Evolutionary conservation across 2,888 invertebrate genomes (phyloP), one percentile per base, ranked within the genome.

Genomic region (Chirona hameri): DNA sequence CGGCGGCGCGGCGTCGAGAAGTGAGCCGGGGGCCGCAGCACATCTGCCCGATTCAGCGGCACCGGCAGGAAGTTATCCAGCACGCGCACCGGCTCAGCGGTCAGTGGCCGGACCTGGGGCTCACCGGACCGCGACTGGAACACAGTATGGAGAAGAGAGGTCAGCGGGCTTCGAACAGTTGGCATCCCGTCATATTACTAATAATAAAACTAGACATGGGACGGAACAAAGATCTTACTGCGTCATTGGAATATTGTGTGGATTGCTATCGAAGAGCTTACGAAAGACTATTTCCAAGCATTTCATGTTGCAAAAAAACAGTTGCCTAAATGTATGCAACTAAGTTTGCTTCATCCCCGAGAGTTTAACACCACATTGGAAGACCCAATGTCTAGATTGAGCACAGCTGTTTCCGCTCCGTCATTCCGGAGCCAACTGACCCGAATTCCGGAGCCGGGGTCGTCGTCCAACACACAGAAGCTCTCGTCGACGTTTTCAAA

Each of bases 11-110:
- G 93, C 80, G 90, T 88, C 0, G 98, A 97, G 88, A 94, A 98
- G 87, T 93, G 91, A 86, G 93, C 93, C 0, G 98, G 98, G 3
- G 97, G 92, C 86, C 93, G 93, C 12, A 98, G 89, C 21, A 95
- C 91, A 88, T 98, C 97, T 0, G 92, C 91, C 87, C 93, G 93
- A 0, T 93, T 93, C 0, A 92, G 89, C 0, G 97, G 96, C 76
- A 93, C 90, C 3, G 92, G 90, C 88, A 97, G 97, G 88, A 96
- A 94, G 89, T 97, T 94, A 85, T 98, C 97, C 29, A 93, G 90
- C 86, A 97, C 91, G 81, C 91, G 90, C 39, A 93, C 90, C 0
- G 95, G 93, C 15, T 93, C 93, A 0, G 91, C 90, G 0, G 92
- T 92, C 39, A 95, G 89, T 90, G 93, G 91, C 79, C 92, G 90